A percentile compares a stretch with the other conserved stretches of the same genome.
Evolutionary conservation across 2,113 vertebrate species (phyloP).

Genomic region (Coreoperca whiteheadi): DNA sequence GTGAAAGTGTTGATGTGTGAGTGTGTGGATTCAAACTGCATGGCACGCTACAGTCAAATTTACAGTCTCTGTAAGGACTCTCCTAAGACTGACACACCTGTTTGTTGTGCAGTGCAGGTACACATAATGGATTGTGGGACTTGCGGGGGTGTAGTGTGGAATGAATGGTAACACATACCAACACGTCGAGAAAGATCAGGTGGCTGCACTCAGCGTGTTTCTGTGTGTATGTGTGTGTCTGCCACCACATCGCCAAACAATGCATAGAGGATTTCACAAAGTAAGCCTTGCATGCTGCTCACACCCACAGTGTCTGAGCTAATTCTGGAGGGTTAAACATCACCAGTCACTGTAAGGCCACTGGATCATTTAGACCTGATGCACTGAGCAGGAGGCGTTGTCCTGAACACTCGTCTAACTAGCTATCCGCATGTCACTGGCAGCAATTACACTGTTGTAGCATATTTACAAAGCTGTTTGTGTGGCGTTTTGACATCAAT

Average conservation of each 20-base stretch:
- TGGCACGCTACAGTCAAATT: neutral
- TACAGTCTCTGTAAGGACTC: neutral
- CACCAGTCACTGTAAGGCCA: neutral
- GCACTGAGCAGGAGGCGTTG: neutral
- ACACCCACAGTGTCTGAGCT: conserved; percentile 35
- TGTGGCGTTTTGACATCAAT: neutral
- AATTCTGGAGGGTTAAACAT: conserved; percentile 29
- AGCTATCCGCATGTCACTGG: neutral
- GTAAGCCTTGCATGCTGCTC: conserved; percentile 23
- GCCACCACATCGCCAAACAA: conserved; percentile 33
- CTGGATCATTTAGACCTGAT: neutral
- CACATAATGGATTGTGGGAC: conserved; percentile 52
- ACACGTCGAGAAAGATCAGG: conserved; percentile 35
- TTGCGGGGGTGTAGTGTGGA: conserved; percentile 64
- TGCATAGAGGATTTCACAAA: conserved; percentile 10
- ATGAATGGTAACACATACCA: conserved; percentile 61
- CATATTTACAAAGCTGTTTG: neutral
- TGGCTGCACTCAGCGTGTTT: conserved; percentile 4
- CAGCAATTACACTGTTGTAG: neutral
- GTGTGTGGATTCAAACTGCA: neutral
- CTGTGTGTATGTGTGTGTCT: conserved; percentile 18
- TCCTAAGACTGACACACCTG: conserved; percentile 43
- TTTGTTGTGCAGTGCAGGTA: conserved; percentile 9
- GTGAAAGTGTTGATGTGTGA: neutral
- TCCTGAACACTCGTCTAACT: neutral